Evolutionary conservation across 1,140 invertebrate species (phyloP), one percentile per base, ranked within the genome.

Genomic region (Drosophila azteca): DNA sequence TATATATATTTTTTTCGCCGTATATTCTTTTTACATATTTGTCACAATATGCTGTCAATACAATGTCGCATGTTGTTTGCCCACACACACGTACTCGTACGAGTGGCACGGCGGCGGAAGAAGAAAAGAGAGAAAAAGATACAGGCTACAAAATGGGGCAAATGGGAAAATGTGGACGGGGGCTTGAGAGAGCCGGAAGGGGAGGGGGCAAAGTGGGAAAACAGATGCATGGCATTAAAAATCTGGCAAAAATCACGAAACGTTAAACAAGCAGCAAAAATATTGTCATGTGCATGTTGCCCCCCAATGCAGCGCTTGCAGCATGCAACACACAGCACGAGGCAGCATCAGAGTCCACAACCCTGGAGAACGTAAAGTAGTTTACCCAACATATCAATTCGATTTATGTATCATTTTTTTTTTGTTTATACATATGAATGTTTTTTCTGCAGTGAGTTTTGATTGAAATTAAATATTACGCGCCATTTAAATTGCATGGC

Each of bases 11-110:
- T 26, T 31, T 48, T 24, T 24, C 24, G 17, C 24, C 24, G 41
- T 76, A 61, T 67, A 75, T 72, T 46, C 64, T 83, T 77, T 89
- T 80, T 84, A 78, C 79, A 84, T 80, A 88, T 88, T 84, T 90
- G 85, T 88, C 80, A 84, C 80, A 88, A 90, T 88, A 85, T 89
- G 84, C 84, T 84, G 80, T 88, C 84, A 88, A 84, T 89, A 84
- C 73, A 82, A 85, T 59, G 73, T 63, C 62, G 72, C 66, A 74
- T 79, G 76, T 79, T 89, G 77, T 89, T 85, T 85, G 81, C 61
- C 46, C 67, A 65, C 72, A 81, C 55, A 54, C 60, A 61, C 55
- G 62, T 17, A 62, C 35, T 53, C 46, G 84, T 64, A 89, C 79
- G 83, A 79, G 82, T 57, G 58, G 76, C 62, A 67, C 65, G 77